phyloP scores from a whole-genome alignment of 2,888 invertebrate species.

The Acrocera orbiculus region DNA sequence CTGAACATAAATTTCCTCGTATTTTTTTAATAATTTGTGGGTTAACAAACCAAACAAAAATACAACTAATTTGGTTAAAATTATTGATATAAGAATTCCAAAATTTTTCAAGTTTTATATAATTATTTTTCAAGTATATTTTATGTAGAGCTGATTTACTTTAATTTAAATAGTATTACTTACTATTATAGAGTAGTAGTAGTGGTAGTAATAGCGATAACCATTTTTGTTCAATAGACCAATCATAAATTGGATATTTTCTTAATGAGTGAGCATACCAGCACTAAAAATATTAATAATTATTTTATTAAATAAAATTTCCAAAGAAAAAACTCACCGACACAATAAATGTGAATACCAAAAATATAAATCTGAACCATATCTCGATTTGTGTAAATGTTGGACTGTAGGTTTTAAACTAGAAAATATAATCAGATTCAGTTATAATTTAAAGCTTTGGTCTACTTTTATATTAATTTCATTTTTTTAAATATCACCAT shows the following conservation, averaged over 20 bases:
- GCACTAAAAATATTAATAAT: conserved; percentile 43
- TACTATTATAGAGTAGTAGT: conserved; percentile 81
- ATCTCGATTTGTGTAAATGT: conserved; percentile 94
- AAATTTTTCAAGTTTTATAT: too few relatives aligned
- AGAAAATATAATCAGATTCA: too few relatives aligned
- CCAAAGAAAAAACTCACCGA: conserved; percentile 62
- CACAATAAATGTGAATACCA: conserved; percentile 68
- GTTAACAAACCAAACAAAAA: too few relatives aligned
- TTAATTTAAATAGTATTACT: conserved; percentile 29
- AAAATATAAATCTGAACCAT: conserved; percentile 89
- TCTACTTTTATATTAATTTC: too few relatives aligned
- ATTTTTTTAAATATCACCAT: too few relatives aligned
- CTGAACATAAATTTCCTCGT: too few relatives aligned
- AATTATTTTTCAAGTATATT: too few relatives aligned
- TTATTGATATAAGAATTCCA: too few relatives aligned
- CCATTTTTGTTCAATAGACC: conserved; percentile 98
- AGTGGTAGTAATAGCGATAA: conserved; percentile 72
- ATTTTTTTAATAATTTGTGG: too few relatives aligned
- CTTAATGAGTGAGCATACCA: conserved; percentile 82
- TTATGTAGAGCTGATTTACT: too few relatives aligned
- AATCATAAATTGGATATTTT: conserved; percentile 74
- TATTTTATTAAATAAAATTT: background rate
- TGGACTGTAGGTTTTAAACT: conserved; percentile 94
- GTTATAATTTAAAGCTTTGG: too few relatives aligned
- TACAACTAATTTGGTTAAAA: too few relatives aligned